Percentiles rank a stretch among this genome's conserved stretches.
Evolutionary conservation across 2,113 vertebrate genomes (phyloP).

Genomic region (Brachirus orientalis): DNA sequence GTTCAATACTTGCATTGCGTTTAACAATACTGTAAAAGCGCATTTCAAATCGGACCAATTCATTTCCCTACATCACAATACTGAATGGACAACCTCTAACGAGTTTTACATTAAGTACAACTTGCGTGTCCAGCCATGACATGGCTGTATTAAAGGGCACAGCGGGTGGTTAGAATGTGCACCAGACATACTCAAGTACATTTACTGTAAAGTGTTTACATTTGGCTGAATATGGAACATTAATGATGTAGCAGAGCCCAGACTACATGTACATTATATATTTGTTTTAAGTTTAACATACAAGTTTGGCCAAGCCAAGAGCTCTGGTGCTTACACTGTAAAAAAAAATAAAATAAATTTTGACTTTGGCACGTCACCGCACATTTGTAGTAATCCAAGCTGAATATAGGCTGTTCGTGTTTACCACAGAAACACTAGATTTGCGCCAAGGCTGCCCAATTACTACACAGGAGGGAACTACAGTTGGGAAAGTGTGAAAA

Average conservation of each 20-base stretch:
- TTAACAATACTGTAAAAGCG: constrained; percentile 16
- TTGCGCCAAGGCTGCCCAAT: background rate
- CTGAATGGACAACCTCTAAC: constrained; percentile 3
- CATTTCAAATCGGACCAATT: constrained; percentile 41
- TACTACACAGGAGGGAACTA: background rate
- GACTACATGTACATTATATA: constrained; percentile 36
- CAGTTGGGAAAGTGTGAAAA: background rate
- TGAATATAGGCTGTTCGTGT: constrained; percentile 18
- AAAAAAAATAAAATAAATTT: constrained; percentile 17
- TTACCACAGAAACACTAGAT: constrained; percentile 13
- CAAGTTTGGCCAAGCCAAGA: constrained; percentile 39
- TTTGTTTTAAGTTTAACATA: constrained; percentile 21
- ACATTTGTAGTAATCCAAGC: constrained; percentile 29
- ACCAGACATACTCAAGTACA: background rate
- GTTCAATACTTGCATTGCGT: constrained; percentile 24
- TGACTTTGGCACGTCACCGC: constrained; percentile 74
- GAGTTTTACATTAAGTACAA: constrained; percentile 6
- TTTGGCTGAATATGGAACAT: constrained; percentile 36
- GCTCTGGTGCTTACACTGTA: constrained; percentile 31
- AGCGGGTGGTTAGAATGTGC: constrained; percentile 22
- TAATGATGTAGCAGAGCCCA: too few relatives aligned
- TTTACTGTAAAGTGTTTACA: constrained; percentile 4
- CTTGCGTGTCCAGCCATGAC: constrained; percentile 12
- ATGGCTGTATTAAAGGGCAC: constrained; percentile 48
- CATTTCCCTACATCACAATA: constrained; percentile 15